phyloP scores from a whole-genome alignment of 2,113 vertebrate species.

The Oncorhynchus kisutch region DNA sequence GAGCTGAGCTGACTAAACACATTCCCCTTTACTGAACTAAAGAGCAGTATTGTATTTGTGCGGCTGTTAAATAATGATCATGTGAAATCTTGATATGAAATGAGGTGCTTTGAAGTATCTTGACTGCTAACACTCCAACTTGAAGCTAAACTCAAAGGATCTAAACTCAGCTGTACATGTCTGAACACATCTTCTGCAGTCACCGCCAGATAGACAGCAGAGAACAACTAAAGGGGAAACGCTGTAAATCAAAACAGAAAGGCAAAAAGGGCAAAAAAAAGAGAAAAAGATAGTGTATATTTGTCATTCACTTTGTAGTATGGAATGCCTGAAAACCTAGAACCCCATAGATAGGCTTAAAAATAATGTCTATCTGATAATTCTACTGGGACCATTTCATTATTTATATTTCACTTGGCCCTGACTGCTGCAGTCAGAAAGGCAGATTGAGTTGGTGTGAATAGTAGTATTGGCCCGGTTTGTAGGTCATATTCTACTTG shows the following conservation, averaged over 20 bases:
- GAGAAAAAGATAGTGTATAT: not conserved
- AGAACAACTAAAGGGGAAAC: not conserved
- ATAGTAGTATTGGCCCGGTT: too few species aligned
- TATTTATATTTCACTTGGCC: too few species aligned
- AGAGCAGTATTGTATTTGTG: conserved; percentile 10
- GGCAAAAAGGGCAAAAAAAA: not conserved
- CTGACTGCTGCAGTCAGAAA: too few species aligned
- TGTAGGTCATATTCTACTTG: too few species aligned
- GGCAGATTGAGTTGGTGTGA: too few species aligned
- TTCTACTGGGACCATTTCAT: too few species aligned
- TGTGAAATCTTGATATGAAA: conserved; percentile 26
- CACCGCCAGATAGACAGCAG: not conserved
- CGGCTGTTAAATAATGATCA: conserved; percentile 23
- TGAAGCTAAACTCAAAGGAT: conserved; percentile 7
- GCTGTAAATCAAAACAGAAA: conserved; percentile 15
- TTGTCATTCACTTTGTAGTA: not conserved
- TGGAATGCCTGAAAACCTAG: too few species aligned
- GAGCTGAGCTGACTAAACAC: conserved; percentile 39
- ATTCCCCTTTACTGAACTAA: conserved; percentile 27
- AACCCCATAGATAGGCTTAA: too few species aligned
- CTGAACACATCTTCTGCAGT: conserved; percentile 15
- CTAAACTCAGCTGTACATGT: conserved; percentile 31
- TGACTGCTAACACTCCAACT: not conserved
- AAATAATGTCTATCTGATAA: too few species aligned
- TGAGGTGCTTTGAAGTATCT: conserved; percentile 23